Conservation (phyloP, 2,797 vertebrate species). For the Acanthurus lineatus region DNA sequence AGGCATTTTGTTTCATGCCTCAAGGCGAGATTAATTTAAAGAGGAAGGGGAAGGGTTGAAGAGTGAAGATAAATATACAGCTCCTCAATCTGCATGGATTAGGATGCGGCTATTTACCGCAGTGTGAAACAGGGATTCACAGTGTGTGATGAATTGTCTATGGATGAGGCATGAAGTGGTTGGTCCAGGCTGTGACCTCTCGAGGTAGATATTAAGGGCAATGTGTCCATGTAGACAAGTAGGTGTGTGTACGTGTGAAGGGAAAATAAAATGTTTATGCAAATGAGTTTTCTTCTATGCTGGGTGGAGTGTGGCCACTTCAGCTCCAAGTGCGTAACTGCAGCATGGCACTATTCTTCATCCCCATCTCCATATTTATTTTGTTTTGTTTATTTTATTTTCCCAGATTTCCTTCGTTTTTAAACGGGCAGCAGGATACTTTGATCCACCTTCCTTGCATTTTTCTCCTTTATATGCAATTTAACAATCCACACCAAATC, state of each 20-base stretch:
- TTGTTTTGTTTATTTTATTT: constrained; percentile 28
- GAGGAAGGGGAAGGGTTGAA: constrained; percentile 21
- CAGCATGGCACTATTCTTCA: constrained; percentile 7
- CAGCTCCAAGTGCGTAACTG: constrained; percentile 47
- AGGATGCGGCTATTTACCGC: constrained; percentile 66
- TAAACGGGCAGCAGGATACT: constrained; percentile 23
- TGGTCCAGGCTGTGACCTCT: constrained; percentile 43
- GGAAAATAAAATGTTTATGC: constrained; percentile 56
- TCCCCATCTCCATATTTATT: constrained; percentile 37
- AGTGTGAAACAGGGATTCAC: constrained; percentile 46
- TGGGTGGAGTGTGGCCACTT: constrained; percentile 45
- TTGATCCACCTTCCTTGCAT: constrained; percentile 13
- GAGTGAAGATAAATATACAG: constrained; percentile 15
- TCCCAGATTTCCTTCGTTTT: constrained; percentile 47
- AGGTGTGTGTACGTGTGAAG: constrained; percentile 11
- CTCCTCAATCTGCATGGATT: constrained; percentile 68
- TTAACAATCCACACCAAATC: neutral
- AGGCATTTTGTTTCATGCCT: constrained; percentile 39
- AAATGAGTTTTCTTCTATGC: constrained; percentile 45
- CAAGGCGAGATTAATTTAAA: constrained; percentile 71
- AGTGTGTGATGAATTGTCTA: constrained; percentile 54
- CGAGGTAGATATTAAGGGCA: constrained; percentile 7
- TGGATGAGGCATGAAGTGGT: constrained; percentile 47
- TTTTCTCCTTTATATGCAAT: neutral
- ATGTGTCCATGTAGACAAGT: constrained; percentile 2